phyloP scores from a whole-genome alignment of 2,797 vertebrate species.

The Capromys pilorides region DNA sequence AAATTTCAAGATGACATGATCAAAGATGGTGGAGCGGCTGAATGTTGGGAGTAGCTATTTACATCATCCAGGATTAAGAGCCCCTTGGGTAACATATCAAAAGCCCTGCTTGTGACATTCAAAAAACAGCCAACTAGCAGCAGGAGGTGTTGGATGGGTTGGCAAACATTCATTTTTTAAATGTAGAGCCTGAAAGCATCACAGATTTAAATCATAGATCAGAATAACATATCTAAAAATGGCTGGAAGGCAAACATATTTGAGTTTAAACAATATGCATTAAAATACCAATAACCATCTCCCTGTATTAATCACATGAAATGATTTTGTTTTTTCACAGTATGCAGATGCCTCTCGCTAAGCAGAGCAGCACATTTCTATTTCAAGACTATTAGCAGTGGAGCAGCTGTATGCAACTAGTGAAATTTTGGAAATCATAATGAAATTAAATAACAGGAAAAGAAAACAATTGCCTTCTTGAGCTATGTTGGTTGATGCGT shows the following conservation, averaged over 20 bases:
- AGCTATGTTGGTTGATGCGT: slow-evolving; percentile 76
- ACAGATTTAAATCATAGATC: slow-evolving; percentile 79
- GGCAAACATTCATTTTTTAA: slow-evolving; percentile 74
- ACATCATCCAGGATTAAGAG: slow-evolving; percentile 79
- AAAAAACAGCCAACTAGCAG: slow-evolving; percentile 76
- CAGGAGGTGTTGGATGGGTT: slow-evolving; percentile 80
- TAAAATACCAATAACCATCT: slow-evolving; percentile 83
- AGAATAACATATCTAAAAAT: slow-evolving; percentile 83
- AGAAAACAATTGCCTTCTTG: slow-evolving; percentile 73
- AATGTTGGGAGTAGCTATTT: slow-evolving; percentile 83
- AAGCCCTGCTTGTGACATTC: slow-evolving; percentile 78
- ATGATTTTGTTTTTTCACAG: slow-evolving; percentile 83
- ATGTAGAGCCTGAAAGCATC: slow-evolving; percentile 83
- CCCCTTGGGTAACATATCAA: slow-evolving; percentile 76
- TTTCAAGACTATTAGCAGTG: slow-evolving; percentile 86
- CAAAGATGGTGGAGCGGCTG: slow-evolving; percentile 78
- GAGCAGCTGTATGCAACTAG: slow-evolving; percentile 85
- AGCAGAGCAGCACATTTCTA: slow-evolving; percentile 86
- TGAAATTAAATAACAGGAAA: slow-evolving; percentile 84
- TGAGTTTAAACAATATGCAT: slow-evolving; percentile 86
- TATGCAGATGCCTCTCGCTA: slow-evolving; percentile 86
- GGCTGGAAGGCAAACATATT: slow-evolving; percentile 86
- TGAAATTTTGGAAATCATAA: slow-evolving; percentile 84
- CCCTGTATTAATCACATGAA: slow-evolving; percentile 86
- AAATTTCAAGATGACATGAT: slow-evolving; percentile 78